Base-by-base conservation (phyloP, 1,140 invertebrate genomes). In the Penaeus chinensis region DNA sequence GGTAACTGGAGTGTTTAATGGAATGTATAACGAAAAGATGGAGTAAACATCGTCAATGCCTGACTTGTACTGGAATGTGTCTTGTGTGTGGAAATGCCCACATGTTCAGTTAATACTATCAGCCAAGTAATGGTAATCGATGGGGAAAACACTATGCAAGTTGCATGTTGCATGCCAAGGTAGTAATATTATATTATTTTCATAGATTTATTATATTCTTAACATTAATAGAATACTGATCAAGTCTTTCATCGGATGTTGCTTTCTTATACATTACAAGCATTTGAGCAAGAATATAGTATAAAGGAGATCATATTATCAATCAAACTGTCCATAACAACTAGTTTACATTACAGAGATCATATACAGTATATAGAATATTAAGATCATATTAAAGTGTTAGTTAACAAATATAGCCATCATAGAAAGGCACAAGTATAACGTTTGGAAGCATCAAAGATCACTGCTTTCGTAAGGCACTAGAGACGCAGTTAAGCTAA, bases 351-450 rank as follows among this genome's bases (percentile, higher is more conserved):
- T 32, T 79, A 85, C 65, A 62, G 74, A 32, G 47, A 47, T 78
- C 37, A 85, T 82, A 82, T 63, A 63, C 27, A 76, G 24, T 37
- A 60, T 62, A 63, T 22, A 61, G 76, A 19, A 84, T 74, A 32
- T 86, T 66, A 42, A 22, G 65, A 86, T 83, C 47, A 83, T 22
- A 83, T 37, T 60, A 37, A 71, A 74, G 63, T 77, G 80, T 87
- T 87, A 87, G 79, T 87, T 80, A 87, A 87, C 85, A 87, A 81
- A 63, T 81, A 87, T 87, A 82, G 80, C 66, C 85, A 87, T 76
- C 76, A 87, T 62, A 63, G 37, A 62, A 87, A 87, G 85, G 85
- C 85, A 87, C 85, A 87, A 82, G 82, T 76, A 80, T 82, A 87
- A 63, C 63, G 77, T 82, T 71, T 82, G 80, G 85, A 87, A 87